Evolutionary conservation across 2,113 vertebrate genomes (phyloP).

Genomic region (Spea bombifrons): DNA sequence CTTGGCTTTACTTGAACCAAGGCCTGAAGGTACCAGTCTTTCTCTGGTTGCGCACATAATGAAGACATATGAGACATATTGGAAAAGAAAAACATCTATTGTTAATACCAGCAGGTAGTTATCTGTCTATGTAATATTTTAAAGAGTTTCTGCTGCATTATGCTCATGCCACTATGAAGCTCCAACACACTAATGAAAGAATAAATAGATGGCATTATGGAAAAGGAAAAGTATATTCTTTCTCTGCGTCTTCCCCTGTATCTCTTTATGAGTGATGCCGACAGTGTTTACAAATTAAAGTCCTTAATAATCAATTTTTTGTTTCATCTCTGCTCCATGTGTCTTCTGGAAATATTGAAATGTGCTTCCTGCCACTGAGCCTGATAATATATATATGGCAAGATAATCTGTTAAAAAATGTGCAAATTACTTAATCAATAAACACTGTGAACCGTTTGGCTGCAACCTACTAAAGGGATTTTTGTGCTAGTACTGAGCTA

Average conservation of each 20-base stretch:
- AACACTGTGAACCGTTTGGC: slow-evolving; percentile 39
- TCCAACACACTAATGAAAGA: no score
- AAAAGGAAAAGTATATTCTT: no score
- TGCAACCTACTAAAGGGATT: slow-evolving; percentile 14
- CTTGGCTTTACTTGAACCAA: no score
- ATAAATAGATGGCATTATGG: no score
- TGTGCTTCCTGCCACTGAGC: slow-evolving; percentile 18
- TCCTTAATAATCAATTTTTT: slow-evolving; percentile 19
- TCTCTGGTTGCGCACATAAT: no score
- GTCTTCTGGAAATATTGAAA: slow-evolving; percentile 21
- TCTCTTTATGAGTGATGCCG: slow-evolving; percentile 25
- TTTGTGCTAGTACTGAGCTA: slow-evolving; percentile 21
- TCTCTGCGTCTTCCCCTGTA: neutral
- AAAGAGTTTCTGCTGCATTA: no score
- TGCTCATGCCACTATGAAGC: no score
- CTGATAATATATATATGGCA: slow-evolving; percentile 37
- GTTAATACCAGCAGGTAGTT: no score
- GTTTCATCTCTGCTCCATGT: slow-evolving; percentile 18
- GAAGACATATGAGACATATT: no score
- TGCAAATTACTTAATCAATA: slow-evolving; percentile 45
- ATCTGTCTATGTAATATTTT: no score
- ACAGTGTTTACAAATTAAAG: slow-evolving; percentile 12
- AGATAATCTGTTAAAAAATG: slow-evolving; percentile 44
- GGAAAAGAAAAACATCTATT: no score
- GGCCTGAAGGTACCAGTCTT: no score